phyloP scores from a whole-genome alignment of 2,797 vertebrate species.

The Muscicapa comitata region DNA sequence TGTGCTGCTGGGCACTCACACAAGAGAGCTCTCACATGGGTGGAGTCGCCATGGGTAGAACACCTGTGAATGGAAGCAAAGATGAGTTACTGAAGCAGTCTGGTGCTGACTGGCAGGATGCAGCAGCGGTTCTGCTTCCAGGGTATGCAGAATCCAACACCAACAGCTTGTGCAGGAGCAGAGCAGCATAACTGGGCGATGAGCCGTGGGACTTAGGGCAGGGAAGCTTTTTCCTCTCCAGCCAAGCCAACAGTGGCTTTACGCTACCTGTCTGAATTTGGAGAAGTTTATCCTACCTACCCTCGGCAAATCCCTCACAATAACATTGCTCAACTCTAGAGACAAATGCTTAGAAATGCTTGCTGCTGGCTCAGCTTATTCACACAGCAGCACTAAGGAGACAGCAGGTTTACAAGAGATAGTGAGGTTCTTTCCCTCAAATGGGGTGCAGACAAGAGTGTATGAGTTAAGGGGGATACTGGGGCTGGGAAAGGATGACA shows the following conservation, averaged over 20 bases:
- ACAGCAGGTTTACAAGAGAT: background rate
- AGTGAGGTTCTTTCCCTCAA: background rate
- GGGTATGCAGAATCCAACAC: constrained; percentile 6
- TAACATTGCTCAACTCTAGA: background rate
- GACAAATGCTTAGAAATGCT: background rate
- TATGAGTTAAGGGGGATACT: background rate
- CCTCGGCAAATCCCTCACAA: background rate
- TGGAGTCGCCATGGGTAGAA: constrained; percentile 38
- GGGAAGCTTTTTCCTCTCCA: background rate
- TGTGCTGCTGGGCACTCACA: constrained; percentile 79
- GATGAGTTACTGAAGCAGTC: constrained; percentile 58
- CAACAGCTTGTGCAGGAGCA: background rate
- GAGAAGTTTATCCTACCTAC: background rate
- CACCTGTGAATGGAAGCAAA: constrained; percentile 65
- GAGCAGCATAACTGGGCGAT: background rate
- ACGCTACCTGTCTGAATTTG: background rate
- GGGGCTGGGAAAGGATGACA: background rate
- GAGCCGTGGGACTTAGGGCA: fast-evolving
- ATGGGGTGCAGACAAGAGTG: background rate
- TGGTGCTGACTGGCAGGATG: constrained; percentile 41
- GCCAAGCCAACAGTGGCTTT: background rate
- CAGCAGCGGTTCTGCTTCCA: constrained; percentile 26
- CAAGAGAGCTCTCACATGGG: constrained; percentile 79
- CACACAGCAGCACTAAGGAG: background rate
- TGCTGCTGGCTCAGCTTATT: background rate